Percentiles rank a stretch among this genome's conserved stretches.
phyloP scores from a whole-genome alignment of 2,888 invertebrate species.

The Unio delphinus region DNA sequence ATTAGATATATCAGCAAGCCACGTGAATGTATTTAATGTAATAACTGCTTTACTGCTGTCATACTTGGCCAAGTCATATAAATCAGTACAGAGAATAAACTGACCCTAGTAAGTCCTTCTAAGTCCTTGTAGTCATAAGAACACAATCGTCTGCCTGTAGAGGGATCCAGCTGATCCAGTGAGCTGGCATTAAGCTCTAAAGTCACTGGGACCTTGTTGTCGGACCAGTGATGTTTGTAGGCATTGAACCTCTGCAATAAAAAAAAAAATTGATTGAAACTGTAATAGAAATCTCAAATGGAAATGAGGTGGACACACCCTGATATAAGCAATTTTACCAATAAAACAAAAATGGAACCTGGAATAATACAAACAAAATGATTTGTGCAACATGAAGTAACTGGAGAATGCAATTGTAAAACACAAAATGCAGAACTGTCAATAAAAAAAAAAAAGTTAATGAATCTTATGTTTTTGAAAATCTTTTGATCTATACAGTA shows the following conservation, averaged over 20 bases:
- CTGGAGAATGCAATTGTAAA: no score
- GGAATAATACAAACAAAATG: no score
- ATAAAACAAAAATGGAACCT: no score
- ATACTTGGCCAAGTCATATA: background rate
- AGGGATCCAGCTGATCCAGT: constrained; percentile 91
- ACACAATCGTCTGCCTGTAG: constrained; percentile 85
- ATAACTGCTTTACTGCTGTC: background rate
- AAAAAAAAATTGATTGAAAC: background rate
- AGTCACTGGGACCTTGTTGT: constrained; percentile 87
- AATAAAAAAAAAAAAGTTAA: no score
- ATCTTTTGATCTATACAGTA: no score
- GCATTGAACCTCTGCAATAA: constrained; percentile 84
- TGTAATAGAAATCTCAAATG: no score
- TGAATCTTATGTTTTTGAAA: no score
- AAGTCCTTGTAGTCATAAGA: constrained; percentile 90
- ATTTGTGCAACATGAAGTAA: no score
- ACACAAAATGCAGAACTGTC: no score
- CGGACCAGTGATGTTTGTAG: constrained; percentile 97
- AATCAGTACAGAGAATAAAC: background rate
- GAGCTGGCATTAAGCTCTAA: constrained; percentile 94
- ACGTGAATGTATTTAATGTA: no score
- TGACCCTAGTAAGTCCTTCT: constrained; percentile 78
- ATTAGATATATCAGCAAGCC: background rate
- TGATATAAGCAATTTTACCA: no score
- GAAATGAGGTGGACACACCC: no score